Percentiles rank a stretch among this genome's conserved stretches.
Evolutionary conservation across 2,797 vertebrate species (phyloP).

Genomic region (Xiphorhynchus erythropygius): DNA sequence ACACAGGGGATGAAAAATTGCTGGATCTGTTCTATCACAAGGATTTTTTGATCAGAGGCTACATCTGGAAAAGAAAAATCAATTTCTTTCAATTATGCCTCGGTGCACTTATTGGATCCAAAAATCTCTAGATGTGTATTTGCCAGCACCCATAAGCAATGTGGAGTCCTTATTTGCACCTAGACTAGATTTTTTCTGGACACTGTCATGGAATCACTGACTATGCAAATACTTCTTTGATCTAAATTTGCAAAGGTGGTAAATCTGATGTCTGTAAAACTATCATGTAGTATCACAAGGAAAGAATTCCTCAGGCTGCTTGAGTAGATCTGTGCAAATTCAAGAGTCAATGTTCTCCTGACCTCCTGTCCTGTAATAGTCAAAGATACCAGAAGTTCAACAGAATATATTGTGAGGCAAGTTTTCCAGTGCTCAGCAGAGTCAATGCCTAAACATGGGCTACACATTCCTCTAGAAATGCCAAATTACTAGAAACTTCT

Average conservation of each 20-base stretch:
- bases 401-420: background rate
- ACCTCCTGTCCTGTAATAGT: background rate
- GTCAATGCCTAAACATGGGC: background rate
- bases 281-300: background rate
- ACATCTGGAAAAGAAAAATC: background rate
- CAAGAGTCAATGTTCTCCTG: background rate
- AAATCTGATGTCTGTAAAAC: background rate
- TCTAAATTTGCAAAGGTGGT: background rate
- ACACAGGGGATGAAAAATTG: conserved; percentile 39
- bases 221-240: background rate
- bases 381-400: background rate
- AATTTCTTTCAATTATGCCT: conserved; percentile 44
- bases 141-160: background rate
- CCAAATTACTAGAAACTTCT: background rate
- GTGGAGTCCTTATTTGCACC: background rate
- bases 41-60: conserved; percentile 51
- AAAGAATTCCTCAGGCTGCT: background rate
- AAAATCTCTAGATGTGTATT: background rate
- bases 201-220: background rate
- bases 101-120: background rate
- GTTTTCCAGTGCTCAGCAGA: background rate
- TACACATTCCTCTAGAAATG: background rate
- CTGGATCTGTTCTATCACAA: conserved; percentile 13
- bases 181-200: conserved; percentile 1
- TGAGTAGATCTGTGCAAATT: background rate